These are phyloP conservation scores for Phrynocephalus vlangalii DNA, from an alignment of 2,797 vertebrate species.

Conservation along the genomic window DNA sequence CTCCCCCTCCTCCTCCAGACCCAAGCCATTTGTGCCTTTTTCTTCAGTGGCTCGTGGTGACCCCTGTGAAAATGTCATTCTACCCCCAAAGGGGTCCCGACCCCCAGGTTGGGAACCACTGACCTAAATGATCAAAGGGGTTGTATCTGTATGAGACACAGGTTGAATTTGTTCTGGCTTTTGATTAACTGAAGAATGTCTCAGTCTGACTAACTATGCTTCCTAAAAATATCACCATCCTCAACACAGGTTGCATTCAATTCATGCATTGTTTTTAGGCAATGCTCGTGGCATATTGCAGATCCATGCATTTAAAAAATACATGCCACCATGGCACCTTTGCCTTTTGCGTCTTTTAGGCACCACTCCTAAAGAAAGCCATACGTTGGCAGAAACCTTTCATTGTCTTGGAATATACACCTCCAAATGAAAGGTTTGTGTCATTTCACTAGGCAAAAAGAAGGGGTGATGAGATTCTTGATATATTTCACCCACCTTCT, in stretches of 20 bases:
- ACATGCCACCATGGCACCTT: neutral
- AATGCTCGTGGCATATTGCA: neutral
- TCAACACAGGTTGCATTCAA: neutral
- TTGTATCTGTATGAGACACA: no score
- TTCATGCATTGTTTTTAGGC: conserved; percentile 25
- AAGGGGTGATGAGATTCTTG: neutral
- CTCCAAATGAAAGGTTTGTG: neutral
- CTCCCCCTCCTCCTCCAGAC: no score
- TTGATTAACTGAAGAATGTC: neutral
- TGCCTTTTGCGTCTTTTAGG: no score
- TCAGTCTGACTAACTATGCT: neutral
- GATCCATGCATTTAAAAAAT: no score
- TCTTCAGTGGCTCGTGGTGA: no score
- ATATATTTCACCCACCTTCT: neutral
- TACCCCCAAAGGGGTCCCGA: no score
- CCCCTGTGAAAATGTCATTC: no score
- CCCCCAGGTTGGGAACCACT: no score
- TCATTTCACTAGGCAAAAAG: no score
- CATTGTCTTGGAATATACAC: neutral
- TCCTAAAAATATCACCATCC: conserved; percentile 8
- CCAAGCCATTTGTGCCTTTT: no score
- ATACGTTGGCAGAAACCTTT: neutral
- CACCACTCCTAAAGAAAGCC: neutral
- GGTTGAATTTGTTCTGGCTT: no score
- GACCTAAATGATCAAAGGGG: no score